Conservation (phyloP, 1,140 invertebrate species). For the Trachymyrmex cornetzi region DNA sequence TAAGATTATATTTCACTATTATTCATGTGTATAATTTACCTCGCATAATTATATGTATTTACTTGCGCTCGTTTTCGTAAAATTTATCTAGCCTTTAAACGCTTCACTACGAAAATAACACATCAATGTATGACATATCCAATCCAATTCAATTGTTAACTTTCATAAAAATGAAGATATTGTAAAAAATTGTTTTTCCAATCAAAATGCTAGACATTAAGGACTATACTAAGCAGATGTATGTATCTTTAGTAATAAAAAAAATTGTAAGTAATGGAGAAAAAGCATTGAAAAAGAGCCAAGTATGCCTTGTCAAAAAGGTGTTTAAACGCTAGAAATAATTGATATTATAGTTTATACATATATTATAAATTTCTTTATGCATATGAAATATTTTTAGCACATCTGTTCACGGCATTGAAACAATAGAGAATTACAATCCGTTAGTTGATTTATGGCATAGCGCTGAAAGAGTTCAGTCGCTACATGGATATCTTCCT, state of each 20-base stretch:
- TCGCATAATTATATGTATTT: constrained; percentile 14
- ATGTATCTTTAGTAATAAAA: no score
- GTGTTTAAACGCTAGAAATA: no score
- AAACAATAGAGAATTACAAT: constrained; percentile 88
- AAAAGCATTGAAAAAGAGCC: no score
- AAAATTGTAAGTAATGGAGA: no score
- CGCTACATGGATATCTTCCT: constrained; percentile 88
- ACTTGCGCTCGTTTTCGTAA: not conserved
- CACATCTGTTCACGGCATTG: constrained; percentile 88
- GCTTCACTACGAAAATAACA: no score
- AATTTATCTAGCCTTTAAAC: not conserved
- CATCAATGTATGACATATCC: no score
- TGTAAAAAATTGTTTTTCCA: no score
- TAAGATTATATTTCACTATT: constrained; percentile 70
- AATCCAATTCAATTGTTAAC: no score
- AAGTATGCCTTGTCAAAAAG: no score
- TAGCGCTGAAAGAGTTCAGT: constrained; percentile 87
- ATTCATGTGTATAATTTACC: constrained; percentile 19
- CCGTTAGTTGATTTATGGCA: constrained; percentile 88
- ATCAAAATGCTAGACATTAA: no score
- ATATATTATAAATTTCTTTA: constrained; percentile 36
- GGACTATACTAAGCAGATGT: no score
- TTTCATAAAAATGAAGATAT: no score
- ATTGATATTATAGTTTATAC: not conserved
- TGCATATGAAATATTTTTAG: constrained; percentile 75